Evolutionary conservation across 1,140 invertebrate genomes (phyloP).

Genomic region (Trachelipus rathkii): DNA sequence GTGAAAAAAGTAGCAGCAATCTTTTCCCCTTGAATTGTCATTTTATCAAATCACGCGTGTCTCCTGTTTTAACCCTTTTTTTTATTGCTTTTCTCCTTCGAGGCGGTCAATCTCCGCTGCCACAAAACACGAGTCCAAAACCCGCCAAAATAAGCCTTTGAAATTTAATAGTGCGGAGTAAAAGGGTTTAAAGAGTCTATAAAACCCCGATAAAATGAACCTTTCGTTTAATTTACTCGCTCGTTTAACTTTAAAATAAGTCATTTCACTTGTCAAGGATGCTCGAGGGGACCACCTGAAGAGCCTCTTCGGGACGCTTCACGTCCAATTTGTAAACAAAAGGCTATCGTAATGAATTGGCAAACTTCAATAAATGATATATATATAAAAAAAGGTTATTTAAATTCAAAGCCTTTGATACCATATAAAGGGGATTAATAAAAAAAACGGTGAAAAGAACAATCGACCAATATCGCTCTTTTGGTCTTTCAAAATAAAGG

Average conservation of each 20-base stretch:
- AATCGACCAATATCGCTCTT: neutral
- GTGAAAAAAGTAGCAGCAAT: no score
- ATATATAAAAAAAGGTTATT: neutral
- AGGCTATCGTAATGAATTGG: neutral
- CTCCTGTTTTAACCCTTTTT: no score
- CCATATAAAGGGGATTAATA: neutral
- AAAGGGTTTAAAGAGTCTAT: neutral
- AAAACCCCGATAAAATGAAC: neutral
- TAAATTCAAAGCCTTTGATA: neutral
- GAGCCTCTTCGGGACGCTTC: neutral
- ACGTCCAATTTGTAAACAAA: neutral
- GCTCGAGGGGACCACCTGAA: conserved; percentile 4
- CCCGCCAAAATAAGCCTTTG: neutral
- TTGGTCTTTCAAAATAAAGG: neutral
- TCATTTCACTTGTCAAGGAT: neutral
- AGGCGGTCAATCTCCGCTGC: no score
- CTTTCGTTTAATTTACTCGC: neutral
- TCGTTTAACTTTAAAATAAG: neutral
- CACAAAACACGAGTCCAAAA: no score
- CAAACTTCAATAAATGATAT: neutral
- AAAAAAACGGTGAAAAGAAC: no score
- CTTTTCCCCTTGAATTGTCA: no score
- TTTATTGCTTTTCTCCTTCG: no score
- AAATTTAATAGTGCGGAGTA: conserved; percentile 10
- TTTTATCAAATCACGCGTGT: no score